These are phyloP conservation scores for Tachina fera DNA, from an alignment of 2,888 invertebrate genomes.

Conservation along the genomic window DNA sequence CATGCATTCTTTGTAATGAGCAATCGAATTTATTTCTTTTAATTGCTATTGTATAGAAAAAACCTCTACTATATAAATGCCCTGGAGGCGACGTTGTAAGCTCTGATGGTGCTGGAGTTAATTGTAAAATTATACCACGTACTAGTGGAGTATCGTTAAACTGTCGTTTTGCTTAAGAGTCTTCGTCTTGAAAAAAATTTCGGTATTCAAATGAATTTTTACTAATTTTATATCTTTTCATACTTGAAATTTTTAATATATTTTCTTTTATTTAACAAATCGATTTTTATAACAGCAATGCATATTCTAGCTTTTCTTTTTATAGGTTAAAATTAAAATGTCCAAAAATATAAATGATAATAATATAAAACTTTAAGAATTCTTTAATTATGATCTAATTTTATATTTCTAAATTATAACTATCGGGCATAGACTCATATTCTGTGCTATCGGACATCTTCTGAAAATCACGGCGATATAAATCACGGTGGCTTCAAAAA, in stretches of 20 bases:
- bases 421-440: no score
- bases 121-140: constrained; percentile 74
- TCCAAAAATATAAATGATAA: neutral
- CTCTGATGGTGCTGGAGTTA: constrained; percentile 76
- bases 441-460: no score
- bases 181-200: neutral
- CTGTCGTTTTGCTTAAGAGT: constrained; percentile 76
- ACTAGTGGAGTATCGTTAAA: constrained; percentile 76
- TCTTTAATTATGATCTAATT: neutral
- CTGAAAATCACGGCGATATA: no score
- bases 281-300: constrained; percentile 1
- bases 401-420: neutral
- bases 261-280: constrained; percentile 16
- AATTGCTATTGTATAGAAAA: constrained; percentile 71
- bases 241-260: constrained; percentile 7
- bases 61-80: constrained; percentile 76
- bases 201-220: constrained; percentile 17
- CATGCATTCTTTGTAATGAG: neutral
- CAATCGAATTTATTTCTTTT: neutral
- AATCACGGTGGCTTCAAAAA: no score
- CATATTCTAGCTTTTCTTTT: constrained; percentile 4
- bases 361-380: neutral
- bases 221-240: constrained; percentile 35
- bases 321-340: neutral
- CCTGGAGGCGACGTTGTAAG: constrained; percentile 76